Conservation (phyloP, 2,113 vertebrate genomes). For the Syngnathus scovelli region DNA sequence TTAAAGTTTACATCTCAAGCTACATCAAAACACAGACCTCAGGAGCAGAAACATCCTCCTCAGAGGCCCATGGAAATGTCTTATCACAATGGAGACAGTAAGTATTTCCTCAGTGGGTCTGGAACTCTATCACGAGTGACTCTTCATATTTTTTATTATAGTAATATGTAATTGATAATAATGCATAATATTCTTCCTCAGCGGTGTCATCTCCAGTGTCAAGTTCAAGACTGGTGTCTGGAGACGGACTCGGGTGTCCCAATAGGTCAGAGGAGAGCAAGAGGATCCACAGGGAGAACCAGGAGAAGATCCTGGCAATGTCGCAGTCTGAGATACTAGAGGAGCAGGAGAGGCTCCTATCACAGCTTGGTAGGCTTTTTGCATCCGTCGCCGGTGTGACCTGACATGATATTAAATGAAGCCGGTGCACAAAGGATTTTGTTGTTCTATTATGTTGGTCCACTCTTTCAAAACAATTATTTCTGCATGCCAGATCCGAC, state of each 20-base stretch:
- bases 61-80: conserved; percentile 40
- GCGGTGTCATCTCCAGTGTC: conserved; percentile 9
- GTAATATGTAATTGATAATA: too few relatives aligned
- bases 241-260: conserved; percentile 74
- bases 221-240: conserved; percentile 74
- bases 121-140: not conserved
- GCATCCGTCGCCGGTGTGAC: not conserved
- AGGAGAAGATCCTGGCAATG: conserved; percentile 77
- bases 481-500: conserved; percentile 75
- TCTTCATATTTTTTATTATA: too few relatives aligned
- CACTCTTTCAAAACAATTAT: conserved; percentile 21
- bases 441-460: conserved; percentile 3
- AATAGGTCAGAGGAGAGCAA: conserved; percentile 70
- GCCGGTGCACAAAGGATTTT: not conserved
- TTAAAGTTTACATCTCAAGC: conserved; percentile 20
- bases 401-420: not conserved
- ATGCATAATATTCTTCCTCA: not conserved
- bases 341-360: conserved; percentile 78
- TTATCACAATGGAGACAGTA: conserved; percentile 16
- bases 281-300: conserved; percentile 86
- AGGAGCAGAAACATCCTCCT: conserved; percentile 13
- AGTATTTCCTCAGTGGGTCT: conserved; percentile 2
- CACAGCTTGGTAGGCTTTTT: conserved; percentile 78
- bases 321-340: conserved; percentile 79
- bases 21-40: conserved; percentile 10